Base-by-base conservation (phyloP, 2,888 invertebrate genomes). In the Sesia bembeciformis region DNA sequence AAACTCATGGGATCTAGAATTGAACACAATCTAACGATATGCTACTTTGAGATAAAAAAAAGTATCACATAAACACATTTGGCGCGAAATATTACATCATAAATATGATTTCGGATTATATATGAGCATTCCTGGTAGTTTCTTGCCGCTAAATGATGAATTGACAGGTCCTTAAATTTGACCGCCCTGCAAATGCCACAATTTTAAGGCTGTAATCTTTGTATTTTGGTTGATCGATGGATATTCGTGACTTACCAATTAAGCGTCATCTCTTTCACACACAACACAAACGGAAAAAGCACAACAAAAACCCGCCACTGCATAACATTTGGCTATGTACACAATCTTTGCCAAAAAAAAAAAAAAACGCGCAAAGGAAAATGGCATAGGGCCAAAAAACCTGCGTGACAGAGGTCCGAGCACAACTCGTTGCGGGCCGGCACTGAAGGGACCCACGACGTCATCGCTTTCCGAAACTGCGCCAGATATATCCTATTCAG, bases 321-420 rank as follows among this genome's bases (percentile, higher is more conserved):
- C 46, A 46, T 7, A 46, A 7, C 23, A 46, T 8, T 4, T 46
- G 7, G 46, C 4, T n/a, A 23, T 46, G 8, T 46, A 46, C 46
- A 46, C 23, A n/a, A n/a, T 2, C 4, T 43, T 43, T 43, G 7
- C 8, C 8, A 3, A 43, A 59, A 53, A 64, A 52, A 63, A 60
- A 61, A 50, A 62, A 56, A 60, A 63, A 61, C 54, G 54, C 56
- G 39, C 39, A 50, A 42, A 42, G 7, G 5, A 42, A 42, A 42
- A 5, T 6, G 23, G 23, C 23, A 23, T 23, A 23, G 23, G 2
- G 42, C 42, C 42, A 63, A 58, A 58, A 54, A 59, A 89, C 90
- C 90, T 78, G 89, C 84, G 76, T 84, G 81, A 56, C 90, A 90
- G 61, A 90, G 76, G 83, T 90, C 89, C 72, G 81, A 66, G 65